Evolutionary conservation across 2,888 invertebrate species (phyloP).

Genomic region (Callyntrura guangdongensis): DNA sequence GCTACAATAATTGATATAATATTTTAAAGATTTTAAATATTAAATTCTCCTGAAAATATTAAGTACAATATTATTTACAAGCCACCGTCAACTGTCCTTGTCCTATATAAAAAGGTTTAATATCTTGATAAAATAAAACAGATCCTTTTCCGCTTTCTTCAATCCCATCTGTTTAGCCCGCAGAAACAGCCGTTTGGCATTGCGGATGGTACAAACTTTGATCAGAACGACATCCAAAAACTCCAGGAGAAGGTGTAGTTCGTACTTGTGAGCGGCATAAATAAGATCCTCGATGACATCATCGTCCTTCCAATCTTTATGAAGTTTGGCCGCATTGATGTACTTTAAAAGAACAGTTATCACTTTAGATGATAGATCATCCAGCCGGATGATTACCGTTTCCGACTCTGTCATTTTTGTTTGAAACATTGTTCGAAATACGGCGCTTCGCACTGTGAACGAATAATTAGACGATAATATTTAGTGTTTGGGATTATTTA

Average conservation of each 20-base stretch:
- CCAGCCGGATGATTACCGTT: background rate
- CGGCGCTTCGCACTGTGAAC: constrained; percentile 16
- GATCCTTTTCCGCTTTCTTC: background rate
- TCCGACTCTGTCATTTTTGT: constrained; percentile 19
- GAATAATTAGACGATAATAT: too few species aligned
- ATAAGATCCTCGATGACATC: background rate
- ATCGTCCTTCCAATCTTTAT: background rate
- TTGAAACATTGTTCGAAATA: constrained; percentile 42
- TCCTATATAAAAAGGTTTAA: too few species aligned
- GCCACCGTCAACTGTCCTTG: too few species aligned
- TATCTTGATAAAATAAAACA: background rate
- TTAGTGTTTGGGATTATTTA: too few species aligned
- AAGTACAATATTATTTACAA: too few species aligned
- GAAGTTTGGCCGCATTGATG: constrained; percentile 22
- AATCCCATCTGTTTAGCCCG: background rate
- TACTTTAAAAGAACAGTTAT: constrained; percentile 1
- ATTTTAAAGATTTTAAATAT: too few species aligned
- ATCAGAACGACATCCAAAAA: constrained; percentile 1
- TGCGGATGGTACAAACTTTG: background rate
- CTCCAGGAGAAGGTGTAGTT: background rate
- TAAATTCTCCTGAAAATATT: too few species aligned
- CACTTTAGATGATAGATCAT: background rate
- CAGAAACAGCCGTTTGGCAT: background rate
- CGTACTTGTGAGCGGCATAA: constrained; percentile 51
- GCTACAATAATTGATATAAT: too few species aligned